Evolutionary conservation across 1,140 invertebrate species (phyloP), one percentile per base, ranked within the genome.

Genomic region (Calephelis virginiensis): DNA sequence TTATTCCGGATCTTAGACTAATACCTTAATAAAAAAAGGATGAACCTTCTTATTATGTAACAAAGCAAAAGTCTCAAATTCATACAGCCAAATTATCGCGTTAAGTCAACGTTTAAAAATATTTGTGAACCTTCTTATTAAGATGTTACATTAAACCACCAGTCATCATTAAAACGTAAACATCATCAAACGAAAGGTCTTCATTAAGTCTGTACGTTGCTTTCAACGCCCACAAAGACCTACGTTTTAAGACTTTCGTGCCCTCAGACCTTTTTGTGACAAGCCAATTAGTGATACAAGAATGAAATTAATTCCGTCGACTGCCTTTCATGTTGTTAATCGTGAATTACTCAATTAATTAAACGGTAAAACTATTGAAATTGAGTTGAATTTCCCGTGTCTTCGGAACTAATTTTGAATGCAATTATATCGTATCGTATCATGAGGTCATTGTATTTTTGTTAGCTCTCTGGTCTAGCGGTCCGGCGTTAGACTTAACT

Each of bases 191-290:
- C 50, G 17, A 53, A 53, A 28, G 53, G 53, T 38, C 53, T 59
- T 59, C 17, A 59, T 38, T 59, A 59, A 59, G 37, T 59, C 53
- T 37, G 28, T 59, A 37, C 28, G 17, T 59, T 59, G 37, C 53
- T 59, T 59, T 59, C 53, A 17, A 59, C 53, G 53, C 53, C 53
- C 28, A 59, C 53, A 59, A 59, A 59, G 53, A 59, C 53, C 12
- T 59, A 12, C 53, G 11, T 59, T 17, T 59, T 6, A 11, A 56
- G 28, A 56, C 53, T 59, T 59, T 37, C 12, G 38, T 59, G 53
- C 17, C 53, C 53, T 38, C 53, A 59, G 53, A 59, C 28, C 53
- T 59, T 38, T 38, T 59, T 59, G 53, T 59, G 53, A 59, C 53
- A 59, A 59, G 53, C 53, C 53, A 59, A 59, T 59, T 59, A 59